phyloP scores from a whole-genome alignment of 2,113 vertebrate species.

The Pycnonotus jocosus region DNA sequence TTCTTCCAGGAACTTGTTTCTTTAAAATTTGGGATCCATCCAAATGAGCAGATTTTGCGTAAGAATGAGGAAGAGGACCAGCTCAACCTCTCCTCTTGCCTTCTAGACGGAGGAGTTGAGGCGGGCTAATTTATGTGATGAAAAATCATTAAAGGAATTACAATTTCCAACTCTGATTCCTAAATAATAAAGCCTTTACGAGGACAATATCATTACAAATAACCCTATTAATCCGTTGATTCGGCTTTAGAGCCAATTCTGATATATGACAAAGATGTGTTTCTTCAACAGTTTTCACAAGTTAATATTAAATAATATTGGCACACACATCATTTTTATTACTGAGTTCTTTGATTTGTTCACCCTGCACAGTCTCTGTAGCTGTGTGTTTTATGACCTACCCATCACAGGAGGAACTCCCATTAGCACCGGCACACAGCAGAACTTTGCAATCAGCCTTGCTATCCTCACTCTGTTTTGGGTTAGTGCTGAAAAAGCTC shows the following conservation, averaged over 20 bases:
- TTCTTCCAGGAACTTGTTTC: constrained; percentile 61
- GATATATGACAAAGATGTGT: constrained; percentile 1
- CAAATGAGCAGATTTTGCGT: constrained; percentile 66
- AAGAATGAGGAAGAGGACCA: constrained; percentile 54
- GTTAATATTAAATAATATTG: constrained; percentile 56
- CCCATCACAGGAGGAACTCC: constrained; percentile 17
- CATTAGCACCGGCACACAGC: background rate
- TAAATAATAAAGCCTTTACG: constrained; percentile 38
- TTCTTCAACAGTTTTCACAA: constrained; percentile 36
- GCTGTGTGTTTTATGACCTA: constrained; percentile 31
- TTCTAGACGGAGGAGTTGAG: constrained; percentile 52
- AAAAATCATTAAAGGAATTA: constrained; percentile 57
- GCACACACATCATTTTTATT: constrained; percentile 49
- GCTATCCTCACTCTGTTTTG: background rate
- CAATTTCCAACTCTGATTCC: constrained; percentile 35
- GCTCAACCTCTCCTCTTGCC: constrained; percentile 38
- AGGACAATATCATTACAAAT: constrained; percentile 54
- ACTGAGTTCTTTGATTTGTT: constrained; percentile 38
- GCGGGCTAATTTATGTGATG: constrained; percentile 57
- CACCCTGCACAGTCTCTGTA: background rate
- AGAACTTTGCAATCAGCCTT: constrained; percentile 13
- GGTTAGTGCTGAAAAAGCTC: background rate
- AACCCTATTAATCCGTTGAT: constrained; percentile 5
- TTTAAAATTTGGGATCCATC: constrained; percentile 49
- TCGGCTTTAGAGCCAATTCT: background rate